Conservation (phyloP, 2,888 invertebrate genomes). For the Sminthurinus aureus region DNA sequence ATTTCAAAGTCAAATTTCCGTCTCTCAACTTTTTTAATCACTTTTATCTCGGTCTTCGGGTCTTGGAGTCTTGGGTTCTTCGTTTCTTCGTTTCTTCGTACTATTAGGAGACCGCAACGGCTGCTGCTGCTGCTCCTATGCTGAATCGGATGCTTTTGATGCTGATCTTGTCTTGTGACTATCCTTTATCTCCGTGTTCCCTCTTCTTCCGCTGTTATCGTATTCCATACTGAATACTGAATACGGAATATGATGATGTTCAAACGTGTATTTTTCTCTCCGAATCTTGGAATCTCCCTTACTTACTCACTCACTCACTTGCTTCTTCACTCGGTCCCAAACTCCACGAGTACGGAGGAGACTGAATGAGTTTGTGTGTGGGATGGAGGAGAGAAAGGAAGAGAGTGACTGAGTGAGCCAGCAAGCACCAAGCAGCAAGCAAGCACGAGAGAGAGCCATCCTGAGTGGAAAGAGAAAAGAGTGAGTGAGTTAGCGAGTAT, state of each 20-base stretch:
- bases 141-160: not conserved
- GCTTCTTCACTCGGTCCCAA: not conserved
- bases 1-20: not conserved
- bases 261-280: not conserved
- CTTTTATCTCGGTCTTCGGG: not conserved
- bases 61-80: no score
- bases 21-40: conserved; percentile 1
- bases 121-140: not conserved
- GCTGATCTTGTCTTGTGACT: not conserved
- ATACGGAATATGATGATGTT: not conserved
- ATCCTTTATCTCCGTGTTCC: not conserved
- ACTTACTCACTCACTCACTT: not conserved
- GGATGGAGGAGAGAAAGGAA: not conserved
- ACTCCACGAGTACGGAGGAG: not conserved
- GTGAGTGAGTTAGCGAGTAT: not conserved
- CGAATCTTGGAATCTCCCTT: not conserved
- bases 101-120: not conserved
- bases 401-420: not conserved
- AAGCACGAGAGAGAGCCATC: no score
- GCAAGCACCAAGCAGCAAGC: no score
- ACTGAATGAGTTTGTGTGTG: not conserved
- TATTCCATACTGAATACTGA: not conserved
- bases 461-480: not conserved
- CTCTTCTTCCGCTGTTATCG: not conserved
- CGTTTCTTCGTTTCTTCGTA: not conserved